phyloP scores from a whole-genome alignment of 2,888 invertebrate species.

The Kryphioiulus occultus region DNA sequence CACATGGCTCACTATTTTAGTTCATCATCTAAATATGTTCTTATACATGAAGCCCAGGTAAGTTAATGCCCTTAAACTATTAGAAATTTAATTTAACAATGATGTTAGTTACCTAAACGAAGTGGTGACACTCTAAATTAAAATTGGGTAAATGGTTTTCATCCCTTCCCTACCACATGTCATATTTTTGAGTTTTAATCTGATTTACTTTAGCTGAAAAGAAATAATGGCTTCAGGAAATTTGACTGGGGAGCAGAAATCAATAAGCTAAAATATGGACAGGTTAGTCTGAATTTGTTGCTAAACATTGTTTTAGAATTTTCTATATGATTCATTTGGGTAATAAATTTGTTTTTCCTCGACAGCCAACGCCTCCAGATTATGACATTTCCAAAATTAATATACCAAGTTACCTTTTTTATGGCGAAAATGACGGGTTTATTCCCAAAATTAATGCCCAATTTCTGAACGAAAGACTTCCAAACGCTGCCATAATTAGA shows the following conservation, averaged over 20 bases:
- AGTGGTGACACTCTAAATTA: no score
- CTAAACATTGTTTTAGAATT: not conserved
- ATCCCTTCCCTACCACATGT: no score
- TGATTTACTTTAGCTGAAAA: no score
- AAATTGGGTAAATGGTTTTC: no score
- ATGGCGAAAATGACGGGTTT: not conserved
- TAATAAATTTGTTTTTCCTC: not conserved
- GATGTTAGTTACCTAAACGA: no score
- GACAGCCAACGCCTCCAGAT: not conserved
- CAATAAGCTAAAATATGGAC: not conserved
- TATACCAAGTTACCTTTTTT: not conserved
- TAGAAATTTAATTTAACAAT: no score
- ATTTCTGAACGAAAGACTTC: not conserved
- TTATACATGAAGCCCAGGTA: no score
- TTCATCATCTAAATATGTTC: no score
- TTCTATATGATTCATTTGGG: not conserved
- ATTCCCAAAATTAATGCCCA: not conserved
- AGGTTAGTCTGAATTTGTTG: not conserved
- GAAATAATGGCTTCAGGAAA: not conserved
- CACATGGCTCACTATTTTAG: no score
- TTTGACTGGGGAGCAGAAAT: not conserved
- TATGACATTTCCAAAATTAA: not conserved
- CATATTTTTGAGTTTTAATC: no score
- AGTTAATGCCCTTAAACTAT: no score
- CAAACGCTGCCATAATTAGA: no score